phyloP scores from a whole-genome alignment of 2,888 invertebrate genomes.

The Hyposoter dolosus region DNA sequence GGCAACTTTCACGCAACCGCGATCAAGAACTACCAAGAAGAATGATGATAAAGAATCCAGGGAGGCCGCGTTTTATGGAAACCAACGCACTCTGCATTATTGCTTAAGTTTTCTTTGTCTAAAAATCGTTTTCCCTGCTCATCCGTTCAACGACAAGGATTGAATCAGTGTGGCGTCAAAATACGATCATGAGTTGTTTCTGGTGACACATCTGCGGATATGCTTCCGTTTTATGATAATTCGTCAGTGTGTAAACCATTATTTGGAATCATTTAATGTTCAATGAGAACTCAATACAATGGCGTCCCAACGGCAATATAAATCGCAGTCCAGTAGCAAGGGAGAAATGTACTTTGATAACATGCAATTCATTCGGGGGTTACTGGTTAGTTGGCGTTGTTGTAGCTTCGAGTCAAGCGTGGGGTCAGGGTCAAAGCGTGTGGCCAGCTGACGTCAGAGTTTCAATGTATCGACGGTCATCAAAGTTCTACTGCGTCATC shows the following conservation, averaged over 20 bases:
- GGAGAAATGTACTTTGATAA: slow-evolving; percentile 54
- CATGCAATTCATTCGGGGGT: slow-evolving; percentile 35
- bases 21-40: neutral
- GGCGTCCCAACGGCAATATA: neutral
- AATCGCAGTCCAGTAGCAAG: slow-evolving; percentile 34
- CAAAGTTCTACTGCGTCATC: slow-evolving; percentile 1
- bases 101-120: neutral
- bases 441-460: slow-evolving; percentile 58
- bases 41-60: neutral
- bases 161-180: neutral
- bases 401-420: slow-evolving; percentile 68
- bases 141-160: neutral
- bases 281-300: slow-evolving; percentile 39
- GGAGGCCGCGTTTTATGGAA: neutral
- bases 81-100: neutral
- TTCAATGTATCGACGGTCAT: slow-evolving; percentile 32
- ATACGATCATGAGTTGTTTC: neutral
- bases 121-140: neutral
- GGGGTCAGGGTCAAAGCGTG: slow-evolving; percentile 63
- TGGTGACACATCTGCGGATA: neutral
- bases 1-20: neutral
- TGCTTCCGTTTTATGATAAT: neutral
- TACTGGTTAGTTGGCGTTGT: slow-evolving; percentile 43
- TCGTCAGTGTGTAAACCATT: neutral
- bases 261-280: slow-evolving; percentile 28